Evolutionary conservation across 2,797 vertebrate genomes (phyloP).

Genomic region (Mormyrus proboscirostris): DNA sequence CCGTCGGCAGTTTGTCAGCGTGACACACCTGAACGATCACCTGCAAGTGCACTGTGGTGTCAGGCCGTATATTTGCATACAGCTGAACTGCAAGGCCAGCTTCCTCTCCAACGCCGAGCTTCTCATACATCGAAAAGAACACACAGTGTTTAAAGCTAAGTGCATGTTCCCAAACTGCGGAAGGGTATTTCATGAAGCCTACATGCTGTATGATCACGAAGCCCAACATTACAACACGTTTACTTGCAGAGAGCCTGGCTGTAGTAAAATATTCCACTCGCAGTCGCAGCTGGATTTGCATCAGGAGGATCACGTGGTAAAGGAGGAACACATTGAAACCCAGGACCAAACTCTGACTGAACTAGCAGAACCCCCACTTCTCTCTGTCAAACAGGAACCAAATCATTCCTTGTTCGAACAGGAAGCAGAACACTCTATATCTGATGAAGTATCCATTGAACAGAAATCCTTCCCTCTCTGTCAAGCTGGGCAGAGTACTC

Average conservation of each 20-base stretch:
- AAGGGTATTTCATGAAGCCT: constrained; percentile 86
- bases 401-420: constrained; percentile 27
- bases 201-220: constrained; percentile 91
- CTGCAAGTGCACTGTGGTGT: constrained; percentile 92
- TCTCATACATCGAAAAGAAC: constrained; percentile 79
- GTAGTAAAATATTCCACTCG: constrained; percentile 85
- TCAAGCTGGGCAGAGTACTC: constrained; percentile 27
- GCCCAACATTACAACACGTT: constrained; percentile 95
- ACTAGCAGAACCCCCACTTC: constrained; percentile 38
- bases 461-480: constrained; percentile 20
- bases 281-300: constrained; percentile 83
- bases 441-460: constrained; percentile 39
- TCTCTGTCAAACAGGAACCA: constrained; percentile 19
- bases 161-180: constrained; percentile 97
- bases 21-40: constrained; percentile 90
- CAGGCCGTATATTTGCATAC: constrained; percentile 94
- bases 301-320: constrained; percentile 61
- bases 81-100: constrained; percentile 89
- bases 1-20: constrained; percentile 86
- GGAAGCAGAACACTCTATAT: constrained; percentile 26
- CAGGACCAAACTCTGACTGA: constrained; percentile 45
- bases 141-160: constrained; percentile 78
- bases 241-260: constrained; percentile 76
- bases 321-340: constrained; percentile 39
- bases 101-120: constrained; percentile 87